Evolutionary conservation across 2,888 invertebrate species (phyloP).

Genomic region (Acanthacorydalis orientalis): DNA sequence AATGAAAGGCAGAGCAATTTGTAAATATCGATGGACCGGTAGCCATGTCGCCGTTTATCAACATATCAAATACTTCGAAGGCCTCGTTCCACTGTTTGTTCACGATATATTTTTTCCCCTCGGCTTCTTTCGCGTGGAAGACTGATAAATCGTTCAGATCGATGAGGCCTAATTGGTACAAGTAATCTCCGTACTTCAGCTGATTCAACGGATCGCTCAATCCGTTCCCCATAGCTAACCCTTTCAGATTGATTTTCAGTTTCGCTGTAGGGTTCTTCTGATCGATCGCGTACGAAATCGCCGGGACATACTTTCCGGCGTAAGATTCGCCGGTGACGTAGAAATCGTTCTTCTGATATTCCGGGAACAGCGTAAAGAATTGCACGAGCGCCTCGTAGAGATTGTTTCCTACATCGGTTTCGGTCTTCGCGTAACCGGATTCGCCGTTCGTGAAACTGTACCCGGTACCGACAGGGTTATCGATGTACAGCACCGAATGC

Average conservation of each 20-base stretch:
- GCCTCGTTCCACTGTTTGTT: slow-evolving; percentile 48
- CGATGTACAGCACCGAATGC: slow-evolving; percentile 73
- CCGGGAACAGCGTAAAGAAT: slow-evolving; percentile 70
- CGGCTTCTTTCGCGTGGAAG: slow-evolving; percentile 42
- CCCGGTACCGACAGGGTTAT: slow-evolving; percentile 86
- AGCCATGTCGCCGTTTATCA: slow-evolving; percentile 52
- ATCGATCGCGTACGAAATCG: slow-evolving; percentile 56
- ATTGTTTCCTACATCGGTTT: slow-evolving; percentile 65
- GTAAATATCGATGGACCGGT: slow-evolving; percentile 42
- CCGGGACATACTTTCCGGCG: slow-evolving; percentile 68
- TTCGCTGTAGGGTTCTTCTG: slow-evolving; percentile 38
- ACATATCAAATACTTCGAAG: slow-evolving; percentile 49
- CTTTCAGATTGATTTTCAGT: slow-evolving; percentile 51
- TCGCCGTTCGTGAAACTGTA: slow-evolving; percentile 72
- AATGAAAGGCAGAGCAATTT: slow-evolving; percentile 58
- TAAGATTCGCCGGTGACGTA: slow-evolving; percentile 84
- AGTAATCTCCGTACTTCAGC: slow-evolving; percentile 57
- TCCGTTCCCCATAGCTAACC: slow-evolving; percentile 65
- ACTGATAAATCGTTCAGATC: slow-evolving; percentile 41
- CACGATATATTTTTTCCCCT: slow-evolving; percentile 40
- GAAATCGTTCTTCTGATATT: slow-evolving; percentile 56
- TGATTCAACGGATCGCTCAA: slow-evolving; percentile 65
- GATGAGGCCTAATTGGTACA: slow-evolving; percentile 60
- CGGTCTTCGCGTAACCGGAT: slow-evolving; percentile 61
- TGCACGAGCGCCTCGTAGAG: slow-evolving; percentile 61